A percentile compares a stretch with the other conserved stretches of the same genome.
Evolutionary conservation across 2,797 vertebrate species (phyloP).

Genomic region (Neopelma chrysocephalum): DNA sequence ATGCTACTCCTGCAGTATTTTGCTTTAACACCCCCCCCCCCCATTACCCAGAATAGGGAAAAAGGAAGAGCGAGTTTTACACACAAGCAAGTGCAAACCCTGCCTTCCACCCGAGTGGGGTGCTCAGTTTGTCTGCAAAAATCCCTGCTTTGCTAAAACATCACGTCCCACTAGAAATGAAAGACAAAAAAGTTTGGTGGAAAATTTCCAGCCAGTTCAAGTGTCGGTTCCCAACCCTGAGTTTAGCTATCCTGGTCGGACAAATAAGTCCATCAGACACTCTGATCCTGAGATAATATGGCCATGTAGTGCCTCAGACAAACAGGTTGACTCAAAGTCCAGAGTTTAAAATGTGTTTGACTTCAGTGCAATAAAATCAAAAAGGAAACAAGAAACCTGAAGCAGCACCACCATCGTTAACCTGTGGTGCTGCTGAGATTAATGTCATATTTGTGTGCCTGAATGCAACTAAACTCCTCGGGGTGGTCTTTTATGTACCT

Average conservation of each 20-base stretch:
- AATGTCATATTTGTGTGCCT: constrained; percentile 24
- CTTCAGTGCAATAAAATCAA: constrained; percentile 26
- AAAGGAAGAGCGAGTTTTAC: neutral
- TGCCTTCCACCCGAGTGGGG: neutral
- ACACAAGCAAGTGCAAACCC: fast-evolving
- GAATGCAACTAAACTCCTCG: neutral
- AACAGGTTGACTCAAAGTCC: neutral
- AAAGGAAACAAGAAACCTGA: constrained; percentile 32
- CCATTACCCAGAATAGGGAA: neutral
- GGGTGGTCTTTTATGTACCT: constrained; percentile 57
- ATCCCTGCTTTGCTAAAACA: neutral
- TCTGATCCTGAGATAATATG: neutral
- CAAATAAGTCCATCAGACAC: neutral
- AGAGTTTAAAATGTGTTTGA: constrained; percentile 20
- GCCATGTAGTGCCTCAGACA: neutral
- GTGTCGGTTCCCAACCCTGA: neutral
- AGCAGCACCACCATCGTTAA: neutral
- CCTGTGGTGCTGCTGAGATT: neutral
- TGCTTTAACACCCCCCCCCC: fast-evolving
- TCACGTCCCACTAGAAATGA: neutral
- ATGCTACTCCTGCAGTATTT: neutral
- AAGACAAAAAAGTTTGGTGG: neutral
- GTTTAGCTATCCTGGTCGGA: neutral
- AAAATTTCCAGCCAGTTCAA: neutral
- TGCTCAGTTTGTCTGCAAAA: neutral